Percentiles rank a stretch among this genome's conserved stretches.
phyloP scores from a whole-genome alignment of 2,888 invertebrate species.

The Coenonympha glycerion region DNA sequence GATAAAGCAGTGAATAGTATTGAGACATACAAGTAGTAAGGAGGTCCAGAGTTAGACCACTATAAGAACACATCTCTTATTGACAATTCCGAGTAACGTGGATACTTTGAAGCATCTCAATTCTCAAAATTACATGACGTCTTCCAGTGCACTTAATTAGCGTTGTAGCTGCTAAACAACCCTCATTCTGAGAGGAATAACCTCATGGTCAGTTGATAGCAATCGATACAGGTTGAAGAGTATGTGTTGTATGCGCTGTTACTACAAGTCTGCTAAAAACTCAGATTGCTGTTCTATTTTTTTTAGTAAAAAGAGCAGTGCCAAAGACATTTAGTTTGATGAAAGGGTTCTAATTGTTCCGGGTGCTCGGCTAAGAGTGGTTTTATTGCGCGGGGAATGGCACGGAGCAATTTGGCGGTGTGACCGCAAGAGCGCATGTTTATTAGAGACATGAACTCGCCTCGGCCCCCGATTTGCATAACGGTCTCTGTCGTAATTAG shows the following conservation, averaged over 20 bases:
- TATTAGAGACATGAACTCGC: constrained; percentile 69
- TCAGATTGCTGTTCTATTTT: constrained; percentile 17
- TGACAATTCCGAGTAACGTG: too few relatives aligned
- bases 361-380: constrained; percentile 49
- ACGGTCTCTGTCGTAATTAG: constrained; percentile 74
- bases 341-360: constrained; percentile 59
- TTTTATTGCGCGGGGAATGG: constrained; percentile 57
- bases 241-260: too few relatives aligned
- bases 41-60: too few relatives aligned
- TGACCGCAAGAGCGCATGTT: constrained; percentile 72
- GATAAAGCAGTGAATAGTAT: too few relatives aligned
- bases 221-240: too few relatives aligned
- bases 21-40: too few relatives aligned
- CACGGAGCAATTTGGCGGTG: constrained; percentile 65
- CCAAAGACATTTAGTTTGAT: constrained; percentile 37
- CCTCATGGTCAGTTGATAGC: too few relatives aligned
- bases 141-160: too few relatives aligned
- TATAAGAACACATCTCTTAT: too few relatives aligned
- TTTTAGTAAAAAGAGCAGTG: constrained; percentile 25
- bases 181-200: constrained; percentile 8
- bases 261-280: too few relatives aligned
- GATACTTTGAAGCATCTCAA: too few relatives aligned
- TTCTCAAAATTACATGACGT: too few relatives aligned
- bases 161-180: constrained; percentile 26
- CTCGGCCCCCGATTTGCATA: constrained; percentile 70